Percentiles rank a stretch among this genome's conserved stretches.
phyloP scores from a whole-genome alignment of 2,113 vertebrate species.

The Theristicus caerulescens region DNA sequence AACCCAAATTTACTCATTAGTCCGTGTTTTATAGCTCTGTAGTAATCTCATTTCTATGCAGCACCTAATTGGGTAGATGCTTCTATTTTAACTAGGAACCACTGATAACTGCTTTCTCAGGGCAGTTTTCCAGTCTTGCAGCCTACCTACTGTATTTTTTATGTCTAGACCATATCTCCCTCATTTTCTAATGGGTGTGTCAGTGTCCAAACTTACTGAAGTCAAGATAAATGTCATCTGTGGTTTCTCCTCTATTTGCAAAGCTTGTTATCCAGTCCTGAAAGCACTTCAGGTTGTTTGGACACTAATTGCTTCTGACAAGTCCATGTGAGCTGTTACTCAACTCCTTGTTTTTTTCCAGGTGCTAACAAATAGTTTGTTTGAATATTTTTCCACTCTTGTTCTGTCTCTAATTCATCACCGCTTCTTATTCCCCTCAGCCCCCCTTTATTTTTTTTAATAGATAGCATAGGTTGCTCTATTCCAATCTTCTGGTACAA shows the following conservation, averaged over 20 bases:
- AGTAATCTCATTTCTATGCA: neutral
- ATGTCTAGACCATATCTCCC: neutral
- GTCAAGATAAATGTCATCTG: constrained; percentile 14
- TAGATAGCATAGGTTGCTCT: neutral
- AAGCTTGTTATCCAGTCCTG: constrained; percentile 35
- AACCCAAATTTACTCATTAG: neutral
- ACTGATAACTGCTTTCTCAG: neutral
- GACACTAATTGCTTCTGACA: constrained; percentile 33
- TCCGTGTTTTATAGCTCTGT: neutral
- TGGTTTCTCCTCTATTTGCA: constrained; percentile 17
- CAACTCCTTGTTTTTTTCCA: constrained; percentile 32
- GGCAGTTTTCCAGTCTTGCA: neutral
- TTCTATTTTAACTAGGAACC: neutral
- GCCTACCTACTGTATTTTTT: neutral
- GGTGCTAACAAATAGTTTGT: constrained; percentile 5
- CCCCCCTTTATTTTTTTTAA: neutral
- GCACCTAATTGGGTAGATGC: neutral
- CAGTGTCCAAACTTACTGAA: neutral
- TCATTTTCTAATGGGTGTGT: neutral
- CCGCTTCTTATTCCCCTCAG: neutral
- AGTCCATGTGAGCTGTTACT: constrained; percentile 31
- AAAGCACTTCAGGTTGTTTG: constrained; percentile 35
- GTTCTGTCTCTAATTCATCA: neutral
- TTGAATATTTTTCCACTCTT: constrained; percentile 13
- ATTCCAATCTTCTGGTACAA: neutral